Percentiles rank a stretch among this genome's conserved stretches.
Conservation (phyloP, 2,113 vertebrate genomes). For the Rhabdomys dilectus region DNA sequence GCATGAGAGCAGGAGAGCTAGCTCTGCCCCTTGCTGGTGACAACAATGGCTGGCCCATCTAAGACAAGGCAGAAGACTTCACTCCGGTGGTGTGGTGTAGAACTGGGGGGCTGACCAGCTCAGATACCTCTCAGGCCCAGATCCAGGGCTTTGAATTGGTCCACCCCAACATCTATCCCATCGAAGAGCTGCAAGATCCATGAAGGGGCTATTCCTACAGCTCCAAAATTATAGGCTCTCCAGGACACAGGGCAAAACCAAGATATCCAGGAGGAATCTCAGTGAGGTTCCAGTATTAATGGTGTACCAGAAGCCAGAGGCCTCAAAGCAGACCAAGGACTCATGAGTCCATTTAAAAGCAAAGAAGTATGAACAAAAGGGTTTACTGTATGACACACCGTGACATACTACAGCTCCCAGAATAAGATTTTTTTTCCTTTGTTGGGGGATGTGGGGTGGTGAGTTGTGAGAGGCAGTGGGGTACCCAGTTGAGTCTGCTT, state of each 20-base stretch:
- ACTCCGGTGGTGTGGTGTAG: not conserved
- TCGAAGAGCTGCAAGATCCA: not conserved
- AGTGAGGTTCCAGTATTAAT: not conserved
- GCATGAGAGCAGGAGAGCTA: not conserved
- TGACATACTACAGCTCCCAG: not conserved
- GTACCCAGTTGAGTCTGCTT: too few species aligned
- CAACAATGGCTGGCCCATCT: not conserved
- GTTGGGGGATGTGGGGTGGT: not conserved
- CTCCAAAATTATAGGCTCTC: not conserved
- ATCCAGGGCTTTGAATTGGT: not conserved
- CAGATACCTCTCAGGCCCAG: not conserved
- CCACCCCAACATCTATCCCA: not conserved
- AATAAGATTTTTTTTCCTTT: not conserved
- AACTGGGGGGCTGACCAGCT: not conserved
- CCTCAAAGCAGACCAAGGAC: not conserved
- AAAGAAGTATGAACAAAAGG: not conserved
- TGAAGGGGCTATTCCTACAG: not conserved
- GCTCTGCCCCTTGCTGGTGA: not conserved
- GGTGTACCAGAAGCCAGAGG: not conserved
- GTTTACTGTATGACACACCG: not conserved
- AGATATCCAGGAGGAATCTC: not conserved
- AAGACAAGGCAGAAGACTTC: not conserved
- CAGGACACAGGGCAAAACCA: not conserved
- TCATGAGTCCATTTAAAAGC: not conserved
- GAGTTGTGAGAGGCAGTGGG: too few species aligned